phyloP scores from a whole-genome alignment of 2,797 vertebrate species.

The Chloroceryle amazona region DNA sequence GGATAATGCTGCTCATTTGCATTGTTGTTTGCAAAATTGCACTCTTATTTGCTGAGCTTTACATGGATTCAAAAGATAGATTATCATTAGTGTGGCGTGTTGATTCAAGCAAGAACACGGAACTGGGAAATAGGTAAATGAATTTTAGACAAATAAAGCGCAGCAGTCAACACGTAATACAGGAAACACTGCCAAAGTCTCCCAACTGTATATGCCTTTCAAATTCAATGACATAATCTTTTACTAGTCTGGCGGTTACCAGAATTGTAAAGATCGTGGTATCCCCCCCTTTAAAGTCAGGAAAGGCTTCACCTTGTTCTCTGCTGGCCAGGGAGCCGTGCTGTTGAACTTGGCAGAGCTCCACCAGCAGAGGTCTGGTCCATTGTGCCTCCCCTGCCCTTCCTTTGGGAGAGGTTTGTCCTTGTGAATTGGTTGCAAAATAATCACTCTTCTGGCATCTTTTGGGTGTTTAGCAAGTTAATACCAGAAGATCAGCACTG shows the following conservation, averaged over 20 bases:
- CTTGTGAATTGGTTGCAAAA: neutral
- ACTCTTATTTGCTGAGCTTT: neutral
- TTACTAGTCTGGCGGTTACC: neutral
- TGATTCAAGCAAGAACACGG: neutral
- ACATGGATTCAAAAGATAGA: neutral
- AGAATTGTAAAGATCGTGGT: neutral
- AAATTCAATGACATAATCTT: neutral
- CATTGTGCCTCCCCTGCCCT: neutral
- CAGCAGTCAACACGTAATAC: neutral
- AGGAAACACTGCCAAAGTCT: neutral
- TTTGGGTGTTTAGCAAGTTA: neutral
- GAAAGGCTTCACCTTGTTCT: neutral
- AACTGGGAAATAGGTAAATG: neutral
- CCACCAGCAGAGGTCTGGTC: neutral
- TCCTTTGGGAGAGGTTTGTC: neutral
- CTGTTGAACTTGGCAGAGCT: neutral
- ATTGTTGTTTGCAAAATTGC: neutral
- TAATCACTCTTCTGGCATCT: accelerated
- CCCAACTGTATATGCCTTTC: neutral
- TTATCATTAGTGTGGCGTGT: neutral
- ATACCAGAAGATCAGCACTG: neutral
- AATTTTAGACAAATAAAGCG: neutral
- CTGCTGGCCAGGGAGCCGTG: accelerated
- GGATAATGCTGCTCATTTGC: neutral
- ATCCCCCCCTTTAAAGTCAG: neutral